phyloP scores from a whole-genome alignment of 2,113 vertebrate genomes.

The Odontophorus gujanensis region DNA sequence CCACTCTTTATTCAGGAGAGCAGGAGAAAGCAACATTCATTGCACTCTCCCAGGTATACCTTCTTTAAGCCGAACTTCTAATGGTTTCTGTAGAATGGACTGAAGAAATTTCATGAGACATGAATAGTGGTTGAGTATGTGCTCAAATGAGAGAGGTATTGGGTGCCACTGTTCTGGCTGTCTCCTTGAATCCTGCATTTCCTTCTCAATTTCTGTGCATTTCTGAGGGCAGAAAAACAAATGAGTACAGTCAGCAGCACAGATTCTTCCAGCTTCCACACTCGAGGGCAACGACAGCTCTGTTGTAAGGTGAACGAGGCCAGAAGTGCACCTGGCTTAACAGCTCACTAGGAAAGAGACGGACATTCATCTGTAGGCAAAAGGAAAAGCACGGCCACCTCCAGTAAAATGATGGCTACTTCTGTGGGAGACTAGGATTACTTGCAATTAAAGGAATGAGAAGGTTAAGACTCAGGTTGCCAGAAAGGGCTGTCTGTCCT shows the following conservation, averaged over 20 bases:
- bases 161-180: constrained; percentile 68
- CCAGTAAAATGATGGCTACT: neutral
- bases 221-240: constrained; percentile 38
- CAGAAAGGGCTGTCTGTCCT: neutral
- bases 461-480: neutral
- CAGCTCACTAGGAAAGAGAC: neutral
- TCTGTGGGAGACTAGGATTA: neutral
- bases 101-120: constrained; percentile 46
- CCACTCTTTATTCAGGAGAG: neutral
- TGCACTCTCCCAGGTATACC: constrained; percentile 30
- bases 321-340: neutral
- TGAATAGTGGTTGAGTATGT: constrained; percentile 67
- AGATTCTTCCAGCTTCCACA: neutral
- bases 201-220: constrained; percentile 32
- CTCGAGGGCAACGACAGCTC: neutral
- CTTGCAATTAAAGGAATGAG: neutral
- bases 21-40: neutral
- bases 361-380: neutral
- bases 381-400: neutral
- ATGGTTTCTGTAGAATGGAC: constrained; percentile 59
- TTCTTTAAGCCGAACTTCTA: constrained; percentile 69
- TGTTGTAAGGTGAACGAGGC: neutral
- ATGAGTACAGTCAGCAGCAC: neutral
- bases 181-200: constrained; percentile 47
- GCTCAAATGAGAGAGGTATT: constrained; percentile 68